phyloP scores from a whole-genome alignment of 2,797 vertebrate species.

The Staurois parvus region DNA sequence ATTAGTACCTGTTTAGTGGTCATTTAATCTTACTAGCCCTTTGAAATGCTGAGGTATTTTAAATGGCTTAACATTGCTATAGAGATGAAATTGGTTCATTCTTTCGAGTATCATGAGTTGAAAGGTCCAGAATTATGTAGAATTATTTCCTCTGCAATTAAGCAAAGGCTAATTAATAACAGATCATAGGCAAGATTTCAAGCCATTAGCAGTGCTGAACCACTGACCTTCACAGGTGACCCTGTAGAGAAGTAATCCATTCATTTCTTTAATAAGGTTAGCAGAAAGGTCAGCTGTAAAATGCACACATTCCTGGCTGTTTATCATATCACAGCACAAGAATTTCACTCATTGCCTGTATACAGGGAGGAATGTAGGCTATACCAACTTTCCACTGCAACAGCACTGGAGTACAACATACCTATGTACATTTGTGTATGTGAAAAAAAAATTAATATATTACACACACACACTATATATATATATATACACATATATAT shows the following conservation, averaged over 20 bases:
- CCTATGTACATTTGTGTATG: too few relatives aligned
- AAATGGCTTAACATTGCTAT: background rate
- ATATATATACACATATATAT: too few relatives aligned
- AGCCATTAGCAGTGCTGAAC: conserved; percentile 40
- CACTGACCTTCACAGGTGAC: conserved; percentile 49
- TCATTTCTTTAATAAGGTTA: conserved; percentile 51
- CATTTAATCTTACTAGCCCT: background rate
- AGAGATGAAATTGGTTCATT: conserved; percentile 2
- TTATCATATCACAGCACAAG: conserved; percentile 10
- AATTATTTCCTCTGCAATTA: conserved; percentile 44
- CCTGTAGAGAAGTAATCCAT: conserved; percentile 48
- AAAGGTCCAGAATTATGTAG: conserved; percentile 15
- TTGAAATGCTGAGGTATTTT: background rate
- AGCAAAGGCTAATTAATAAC: conserved; percentile 51
- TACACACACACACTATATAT: too few relatives aligned
- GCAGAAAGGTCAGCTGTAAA: conserved; percentile 44
- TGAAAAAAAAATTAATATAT: too few relatives aligned
- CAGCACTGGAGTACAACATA: background rate
- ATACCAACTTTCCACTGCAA: background rate
- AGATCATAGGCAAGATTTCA: conserved; percentile 29
- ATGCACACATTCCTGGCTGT: conserved; percentile 45
- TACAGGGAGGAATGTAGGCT: background rate
- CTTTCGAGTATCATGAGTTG: background rate
- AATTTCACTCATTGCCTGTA: background rate
- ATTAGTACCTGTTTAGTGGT: too few relatives aligned